Percentiles rank a stretch among this genome's conserved stretches.
Conservation (phyloP, 2,113 vertebrate genomes). For the Psittacus erithacus region DNA sequence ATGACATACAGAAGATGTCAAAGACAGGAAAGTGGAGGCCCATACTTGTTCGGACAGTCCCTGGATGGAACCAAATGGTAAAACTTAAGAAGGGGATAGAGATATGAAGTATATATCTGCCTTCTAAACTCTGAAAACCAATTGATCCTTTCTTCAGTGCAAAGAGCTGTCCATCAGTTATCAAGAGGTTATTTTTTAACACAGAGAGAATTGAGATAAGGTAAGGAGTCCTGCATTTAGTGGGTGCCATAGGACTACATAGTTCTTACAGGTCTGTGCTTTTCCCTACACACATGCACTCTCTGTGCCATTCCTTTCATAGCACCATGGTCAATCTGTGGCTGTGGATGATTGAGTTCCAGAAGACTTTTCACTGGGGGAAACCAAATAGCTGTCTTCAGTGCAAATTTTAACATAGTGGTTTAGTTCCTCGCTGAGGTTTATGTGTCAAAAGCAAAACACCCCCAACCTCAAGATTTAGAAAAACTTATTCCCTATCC, state of each 20-base stretch:
- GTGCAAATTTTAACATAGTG: background rate
- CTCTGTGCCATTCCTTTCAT: background rate
- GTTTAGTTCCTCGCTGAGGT: background rate
- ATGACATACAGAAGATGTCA: background rate
- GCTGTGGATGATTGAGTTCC: background rate
- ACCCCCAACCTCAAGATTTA: background rate
- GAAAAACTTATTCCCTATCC: background rate
- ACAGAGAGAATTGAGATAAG: background rate
- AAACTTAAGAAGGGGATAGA: background rate
- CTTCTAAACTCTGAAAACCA: background rate
- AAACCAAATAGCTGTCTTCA: background rate
- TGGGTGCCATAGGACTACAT: background rate
- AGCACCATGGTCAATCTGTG: background rate
- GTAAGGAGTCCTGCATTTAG: background rate
- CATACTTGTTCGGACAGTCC: background rate
- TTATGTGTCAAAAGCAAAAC: background rate
- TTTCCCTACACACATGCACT: background rate
- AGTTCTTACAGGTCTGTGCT: background rate
- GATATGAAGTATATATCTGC: background rate
- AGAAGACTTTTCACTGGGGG: background rate
- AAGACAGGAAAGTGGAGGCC: background rate
- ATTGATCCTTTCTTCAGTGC: background rate
- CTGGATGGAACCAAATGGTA: background rate
- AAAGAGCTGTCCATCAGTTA: background rate
- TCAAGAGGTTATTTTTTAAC: background rate